A percentile compares a stretch with the other conserved stretches of the same genome.
Evolutionary conservation across 2,113 vertebrate genomes (phyloP).

Genomic region (Odocoileus virginianus): DNA sequence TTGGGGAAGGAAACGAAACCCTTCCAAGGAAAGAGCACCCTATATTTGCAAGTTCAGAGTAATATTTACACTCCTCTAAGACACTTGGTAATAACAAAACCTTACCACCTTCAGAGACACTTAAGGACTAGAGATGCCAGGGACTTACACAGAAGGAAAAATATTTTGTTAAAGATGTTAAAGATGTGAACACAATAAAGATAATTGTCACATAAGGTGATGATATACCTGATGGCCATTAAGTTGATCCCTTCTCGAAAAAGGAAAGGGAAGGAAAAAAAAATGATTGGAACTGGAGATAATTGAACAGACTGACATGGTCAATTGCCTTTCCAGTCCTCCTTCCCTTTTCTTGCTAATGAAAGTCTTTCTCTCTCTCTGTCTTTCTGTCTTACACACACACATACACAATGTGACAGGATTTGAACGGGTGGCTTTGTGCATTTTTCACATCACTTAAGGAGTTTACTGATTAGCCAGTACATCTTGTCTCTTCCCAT

Average conservation of each 20-base stretch:
- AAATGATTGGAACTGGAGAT: background rate
- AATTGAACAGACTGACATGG: background rate
- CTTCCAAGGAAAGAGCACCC: background rate
- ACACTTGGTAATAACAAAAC: background rate
- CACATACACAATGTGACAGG: background rate
- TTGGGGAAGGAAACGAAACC: background rate
- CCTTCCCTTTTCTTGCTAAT: background rate
- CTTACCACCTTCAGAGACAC: background rate
- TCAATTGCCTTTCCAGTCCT: background rate
- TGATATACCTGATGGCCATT: background rate
- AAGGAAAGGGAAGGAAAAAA: background rate
- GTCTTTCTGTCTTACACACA: background rate
- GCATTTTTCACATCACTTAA: background rate
- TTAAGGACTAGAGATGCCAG: background rate
- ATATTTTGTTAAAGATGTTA: background rate
- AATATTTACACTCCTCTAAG: background rate
- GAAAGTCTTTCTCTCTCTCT: background rate
- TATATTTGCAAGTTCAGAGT: background rate
- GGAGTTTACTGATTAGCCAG: background rate
- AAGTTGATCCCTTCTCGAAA: background rate
- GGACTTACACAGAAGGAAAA: background rate
- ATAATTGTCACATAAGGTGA: background rate
- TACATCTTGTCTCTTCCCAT: background rate
- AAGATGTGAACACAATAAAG: background rate
- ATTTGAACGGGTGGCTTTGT: background rate